phyloP scores from a whole-genome alignment of 2,888 invertebrate genomes.

The Dastarcus helophoroides region DNA sequence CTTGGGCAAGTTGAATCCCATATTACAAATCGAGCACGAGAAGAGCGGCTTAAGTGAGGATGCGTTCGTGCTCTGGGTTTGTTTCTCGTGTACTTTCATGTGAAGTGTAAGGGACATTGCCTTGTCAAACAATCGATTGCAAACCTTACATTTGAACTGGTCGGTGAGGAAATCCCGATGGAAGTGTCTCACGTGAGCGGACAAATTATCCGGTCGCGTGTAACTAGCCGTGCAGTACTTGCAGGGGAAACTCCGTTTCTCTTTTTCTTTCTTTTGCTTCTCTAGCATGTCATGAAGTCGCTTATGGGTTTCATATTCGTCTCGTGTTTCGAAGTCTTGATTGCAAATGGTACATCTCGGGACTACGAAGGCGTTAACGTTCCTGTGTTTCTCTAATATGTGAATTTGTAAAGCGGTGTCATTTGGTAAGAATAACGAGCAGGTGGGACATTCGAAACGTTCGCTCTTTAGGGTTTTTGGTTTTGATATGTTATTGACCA shows the following conservation, averaged over 20 bases:
- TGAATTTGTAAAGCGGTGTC: conserved; percentile 33
- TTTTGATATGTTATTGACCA: conserved; percentile 14
- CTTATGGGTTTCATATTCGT: conserved; percentile 47
- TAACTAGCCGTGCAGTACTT: conserved; percentile 52
- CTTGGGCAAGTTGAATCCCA: conserved; percentile 31
- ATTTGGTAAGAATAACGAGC: conserved; percentile 25
- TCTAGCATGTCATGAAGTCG: conserved; percentile 39
- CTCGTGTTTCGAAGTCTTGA: conserved; percentile 48
- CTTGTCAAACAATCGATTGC: conserved; percentile 50
- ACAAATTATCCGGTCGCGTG: conserved; percentile 49
- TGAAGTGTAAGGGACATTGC: conserved; percentile 52
- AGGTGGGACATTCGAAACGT: conserved; percentile 25
- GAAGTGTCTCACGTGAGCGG: conserved; percentile 51
- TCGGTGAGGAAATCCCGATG: conserved; percentile 39
- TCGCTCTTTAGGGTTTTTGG: conserved; percentile 22
- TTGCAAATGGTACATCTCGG: conserved; percentile 47
- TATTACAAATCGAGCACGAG: conserved; percentile 48
- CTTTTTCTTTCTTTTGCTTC: conserved; percentile 17
- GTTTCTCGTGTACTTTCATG: conserved; percentile 43
- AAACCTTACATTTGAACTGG: conserved; percentile 49
- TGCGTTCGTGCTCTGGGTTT: conserved; percentile 14
- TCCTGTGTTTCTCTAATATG: conserved; percentile 31
- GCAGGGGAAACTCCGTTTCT: conserved; percentile 39
- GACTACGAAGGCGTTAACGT: conserved; percentile 28
- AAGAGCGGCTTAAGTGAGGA: conserved; percentile 35